Conservation (phyloP, 2,888 invertebrate species). For the Cerceris ruficornis region DNA sequence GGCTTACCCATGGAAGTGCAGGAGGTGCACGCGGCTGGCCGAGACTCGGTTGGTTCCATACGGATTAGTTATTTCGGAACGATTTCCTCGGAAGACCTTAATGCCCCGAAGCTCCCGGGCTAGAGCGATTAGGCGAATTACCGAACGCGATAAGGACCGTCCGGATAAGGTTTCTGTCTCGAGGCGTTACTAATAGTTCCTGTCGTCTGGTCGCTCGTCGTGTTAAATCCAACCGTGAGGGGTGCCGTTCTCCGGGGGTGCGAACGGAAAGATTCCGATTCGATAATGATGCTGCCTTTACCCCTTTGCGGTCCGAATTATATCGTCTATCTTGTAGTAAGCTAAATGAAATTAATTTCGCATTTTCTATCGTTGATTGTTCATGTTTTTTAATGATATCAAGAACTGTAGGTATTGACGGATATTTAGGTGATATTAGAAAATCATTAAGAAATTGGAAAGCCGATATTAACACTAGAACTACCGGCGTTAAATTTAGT, state of each 20-base stretch:
- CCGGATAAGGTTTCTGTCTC: conserved; percentile 52
- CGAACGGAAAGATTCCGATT: neutral
- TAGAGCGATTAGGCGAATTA: conserved; percentile 64
- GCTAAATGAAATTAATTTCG: no score
- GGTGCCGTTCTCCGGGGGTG: neutral
- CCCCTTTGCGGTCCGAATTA: no score
- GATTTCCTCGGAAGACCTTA: conserved; percentile 62
- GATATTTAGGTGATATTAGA: no score
- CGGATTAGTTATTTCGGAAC: conserved; percentile 48
- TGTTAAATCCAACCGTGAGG: conserved; percentile 2
- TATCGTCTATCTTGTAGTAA: no score
- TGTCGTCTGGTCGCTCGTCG: conserved; percentile 29
- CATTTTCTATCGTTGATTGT: no score
- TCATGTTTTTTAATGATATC: no score
- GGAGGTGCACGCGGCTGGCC: neutral
- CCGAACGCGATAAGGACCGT: conserved; percentile 64
- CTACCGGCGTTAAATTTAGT: no score
- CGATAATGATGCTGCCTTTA: neutral
- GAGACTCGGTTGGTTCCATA: neutral
- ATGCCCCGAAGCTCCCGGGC: conserved; percentile 60
- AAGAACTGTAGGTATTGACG: no score
- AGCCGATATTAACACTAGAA: no score
- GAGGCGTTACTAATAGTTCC: conserved; percentile 51
- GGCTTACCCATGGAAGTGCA: neutral
- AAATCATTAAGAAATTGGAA: no score